Base-by-base conservation (phyloP, 2,113 vertebrate genomes). In the Gopherus flavomarginatus region DNA sequence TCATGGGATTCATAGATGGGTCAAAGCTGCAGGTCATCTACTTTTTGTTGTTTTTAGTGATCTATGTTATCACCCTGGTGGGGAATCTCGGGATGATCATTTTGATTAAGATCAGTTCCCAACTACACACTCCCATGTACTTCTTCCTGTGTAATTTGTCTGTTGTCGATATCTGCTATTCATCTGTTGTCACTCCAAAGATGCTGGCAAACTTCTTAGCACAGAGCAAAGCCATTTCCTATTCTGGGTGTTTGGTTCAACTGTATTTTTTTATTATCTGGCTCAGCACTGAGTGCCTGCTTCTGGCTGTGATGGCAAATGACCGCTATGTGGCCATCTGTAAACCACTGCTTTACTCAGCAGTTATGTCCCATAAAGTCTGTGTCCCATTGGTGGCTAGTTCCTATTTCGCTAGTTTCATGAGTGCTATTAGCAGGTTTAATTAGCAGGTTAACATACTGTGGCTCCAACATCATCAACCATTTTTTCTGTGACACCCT, bases 131-230 rank as follows among this genome's bases (percentile, higher is more conserved):
- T 10, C 83, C 89, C 57, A 87, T 84, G 89, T 93, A 95, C 83
- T 95, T 93, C 86, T 95, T 95, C 83, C 72, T 91, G 17, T 81
- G 92, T 72, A 89, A 53, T 38, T n/a, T 95, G 59, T 89, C 92
- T 80, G 83, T 83, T 72, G 53, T 93, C 1, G 92, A 95, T 42
- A 17, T 93, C 89, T 93, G 92, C 79, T 91, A 84, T 21, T 93
- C 94, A 59, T 91, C 94, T 72, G 89, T 89, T 1, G 26, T 93
- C 47, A 89, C 86, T 3, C 83, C 92, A 52, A 50, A 80, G 6
- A 59, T 95, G 79, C 86, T 95, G 47, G 53, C 1, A 0, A 83
- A 93, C 6, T 75, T 93, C 8, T 89, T 89, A 2, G 17, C 89
- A 65, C 56, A 54, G 11, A 80, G 38, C 35, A 93, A 93, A 29